A percentile compares a stretch with the other conserved stretches of the same genome.
These are phyloP conservation scores for Florisuga fusca DNA, from an alignment of 2,797 vertebrate species.

Conservation along the genomic window DNA sequence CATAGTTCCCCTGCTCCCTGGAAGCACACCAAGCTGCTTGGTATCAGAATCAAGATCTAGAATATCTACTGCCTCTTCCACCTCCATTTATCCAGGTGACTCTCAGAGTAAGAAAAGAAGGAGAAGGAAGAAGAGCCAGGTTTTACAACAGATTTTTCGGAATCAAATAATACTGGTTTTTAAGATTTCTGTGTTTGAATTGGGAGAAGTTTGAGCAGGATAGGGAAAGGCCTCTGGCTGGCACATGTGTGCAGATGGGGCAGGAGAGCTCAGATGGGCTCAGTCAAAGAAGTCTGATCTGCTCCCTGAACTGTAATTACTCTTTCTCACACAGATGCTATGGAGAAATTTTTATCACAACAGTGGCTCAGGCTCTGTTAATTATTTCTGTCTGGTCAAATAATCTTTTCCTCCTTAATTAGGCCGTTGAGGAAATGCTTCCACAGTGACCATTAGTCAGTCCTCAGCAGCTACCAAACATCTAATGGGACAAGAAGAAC, in stretches of 20 bases:
- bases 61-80: background rate
- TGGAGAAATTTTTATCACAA: background rate
- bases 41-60: background rate
- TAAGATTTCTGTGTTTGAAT: background rate
- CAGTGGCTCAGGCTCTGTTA: background rate
- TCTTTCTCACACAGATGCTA: background rate
- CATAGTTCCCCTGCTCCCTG: background rate
- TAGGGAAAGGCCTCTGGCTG: background rate
- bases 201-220: background rate
- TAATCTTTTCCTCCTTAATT: background rate
- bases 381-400: background rate
- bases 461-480: background rate
- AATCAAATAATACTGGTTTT: background rate
- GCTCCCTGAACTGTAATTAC: background rate
- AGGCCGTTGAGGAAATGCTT: background rate
- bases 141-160: background rate
- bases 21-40: background rate
- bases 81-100: background rate
- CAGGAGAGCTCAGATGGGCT: background rate
- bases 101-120: background rate
- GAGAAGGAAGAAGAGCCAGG: background rate
- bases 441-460: background rate
- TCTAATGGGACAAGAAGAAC: background rate
- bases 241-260: fast-evolving
- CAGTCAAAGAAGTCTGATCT: background rate